Evolutionary conservation across 2,888 invertebrate genomes (phyloP).

Genomic region (Synergus itoensis): DNA sequence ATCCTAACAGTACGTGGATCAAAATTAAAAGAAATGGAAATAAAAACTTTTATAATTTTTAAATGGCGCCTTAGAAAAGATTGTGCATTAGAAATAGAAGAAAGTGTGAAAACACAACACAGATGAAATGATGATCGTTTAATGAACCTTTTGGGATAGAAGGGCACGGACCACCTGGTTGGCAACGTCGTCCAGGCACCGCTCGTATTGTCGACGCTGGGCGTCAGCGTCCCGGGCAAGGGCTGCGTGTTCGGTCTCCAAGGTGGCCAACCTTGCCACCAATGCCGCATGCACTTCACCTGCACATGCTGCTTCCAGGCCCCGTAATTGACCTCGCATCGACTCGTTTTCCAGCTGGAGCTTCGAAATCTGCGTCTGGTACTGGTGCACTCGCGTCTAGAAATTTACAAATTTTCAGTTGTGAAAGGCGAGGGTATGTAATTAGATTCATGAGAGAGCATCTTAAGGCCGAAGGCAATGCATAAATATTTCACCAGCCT

Average conservation of each 20-base stretch:
- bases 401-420: constrained; percentile 29
- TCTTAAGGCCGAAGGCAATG: constrained; percentile 1
- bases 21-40: too few relatives aligned
- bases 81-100: not conserved
- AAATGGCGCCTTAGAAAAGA: too few relatives aligned
- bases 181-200: constrained; percentile 90
- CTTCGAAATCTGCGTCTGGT: constrained; percentile 84
- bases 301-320: constrained; percentile 72
- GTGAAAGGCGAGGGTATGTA: constrained; percentile 2
- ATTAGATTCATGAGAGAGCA: constrained; percentile 12
- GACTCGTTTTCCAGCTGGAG: constrained; percentile 85
- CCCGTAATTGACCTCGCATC: constrained; percentile 78
- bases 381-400: constrained; percentile 85
- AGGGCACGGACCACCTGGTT: constrained; percentile 90
- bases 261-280: constrained; percentile 80
- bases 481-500: not conserved
- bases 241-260: constrained; percentile 82
- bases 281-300: constrained; percentile 78
- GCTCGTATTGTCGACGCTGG: constrained; percentile 87
- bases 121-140: constrained; percentile 31
- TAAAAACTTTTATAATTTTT: too few relatives aligned
- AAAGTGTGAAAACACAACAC: constrained; percentile 22
- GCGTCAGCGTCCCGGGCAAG: constrained; percentile 83
- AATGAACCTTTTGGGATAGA: constrained; percentile 88
- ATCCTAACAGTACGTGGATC: too few relatives aligned